Evolutionary conservation across 2,797 vertebrate genomes (phyloP).

Genomic region (Sarcophilus harrisii): DNA sequence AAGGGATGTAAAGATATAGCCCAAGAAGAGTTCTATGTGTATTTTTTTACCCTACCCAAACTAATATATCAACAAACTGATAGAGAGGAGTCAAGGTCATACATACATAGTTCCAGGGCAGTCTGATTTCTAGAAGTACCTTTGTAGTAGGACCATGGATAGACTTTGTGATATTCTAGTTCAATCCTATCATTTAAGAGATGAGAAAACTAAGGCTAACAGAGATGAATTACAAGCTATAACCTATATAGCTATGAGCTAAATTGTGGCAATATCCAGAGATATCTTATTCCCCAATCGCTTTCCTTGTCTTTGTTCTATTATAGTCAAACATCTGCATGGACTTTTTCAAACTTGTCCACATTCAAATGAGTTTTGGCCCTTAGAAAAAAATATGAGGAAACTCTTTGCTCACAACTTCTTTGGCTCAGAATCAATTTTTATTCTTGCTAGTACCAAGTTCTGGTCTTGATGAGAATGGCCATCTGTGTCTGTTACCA

Average conservation of each 20-base stretch:
- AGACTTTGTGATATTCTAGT: background rate
- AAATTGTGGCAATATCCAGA: background rate
- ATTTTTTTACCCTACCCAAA: background rate
- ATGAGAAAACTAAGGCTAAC: constrained; percentile 18
- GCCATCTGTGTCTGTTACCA: constrained; percentile 9
- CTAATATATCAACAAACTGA: background rate
- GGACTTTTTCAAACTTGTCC: background rate
- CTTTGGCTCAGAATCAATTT: background rate
- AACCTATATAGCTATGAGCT: background rate
- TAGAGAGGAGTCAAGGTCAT: background rate
- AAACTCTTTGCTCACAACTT: background rate
- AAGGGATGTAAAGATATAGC: background rate
- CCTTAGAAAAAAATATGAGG: background rate
- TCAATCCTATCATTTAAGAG: background rate
- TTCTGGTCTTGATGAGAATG: constrained; percentile 24
- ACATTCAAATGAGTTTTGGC: background rate
- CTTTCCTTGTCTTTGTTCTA: background rate
- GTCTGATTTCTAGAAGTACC: background rate
- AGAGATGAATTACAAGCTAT: constrained; percentile 1
- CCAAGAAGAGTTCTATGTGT: background rate
- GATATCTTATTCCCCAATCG: background rate
- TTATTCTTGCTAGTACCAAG: background rate
- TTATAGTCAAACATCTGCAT: background rate
- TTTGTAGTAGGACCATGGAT: background rate
- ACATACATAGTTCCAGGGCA: background rate